Evolutionary conservation across 2,888 invertebrate genomes (phyloP).

Genomic region (Sinodicranocentrus sp.): DNA sequence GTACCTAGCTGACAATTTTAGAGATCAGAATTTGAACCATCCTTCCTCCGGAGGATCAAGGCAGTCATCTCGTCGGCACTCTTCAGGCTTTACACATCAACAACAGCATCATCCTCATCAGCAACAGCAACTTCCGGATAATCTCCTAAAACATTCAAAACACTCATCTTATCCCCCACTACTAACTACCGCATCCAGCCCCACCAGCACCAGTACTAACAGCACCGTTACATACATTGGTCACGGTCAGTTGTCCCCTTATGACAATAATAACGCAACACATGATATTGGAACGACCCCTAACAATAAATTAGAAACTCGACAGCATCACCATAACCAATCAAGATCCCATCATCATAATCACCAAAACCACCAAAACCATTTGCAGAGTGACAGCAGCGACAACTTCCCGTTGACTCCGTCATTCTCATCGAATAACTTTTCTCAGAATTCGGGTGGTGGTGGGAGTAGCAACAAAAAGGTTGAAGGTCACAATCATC

Average conservation of each 20-base stretch:
- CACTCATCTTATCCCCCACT: slow-evolving; percentile 62
- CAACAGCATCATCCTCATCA: slow-evolving; percentile 40
- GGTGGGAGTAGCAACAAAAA: slow-evolving; percentile 58
- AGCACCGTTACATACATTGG: slow-evolving; percentile 40
- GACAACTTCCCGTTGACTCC: slow-evolving; percentile 61
- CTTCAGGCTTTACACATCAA: slow-evolving; percentile 61
- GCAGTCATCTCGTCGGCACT: slow-evolving; percentile 60
- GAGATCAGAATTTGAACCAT: slow-evolving; percentile 69
- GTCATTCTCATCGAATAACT: slow-evolving; percentile 37
- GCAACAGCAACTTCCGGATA: slow-evolving; percentile 61
- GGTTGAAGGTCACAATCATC: slow-evolving; percentile 49
- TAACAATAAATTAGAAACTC: slow-evolving; percentile 50
- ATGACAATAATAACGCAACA: slow-evolving; percentile 62
- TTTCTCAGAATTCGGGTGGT: slow-evolving; percentile 67
- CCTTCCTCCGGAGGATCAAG: slow-evolving; percentile 60
- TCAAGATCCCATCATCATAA: slow-evolving; percentile 52
- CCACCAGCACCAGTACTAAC: slow-evolving; percentile 34
- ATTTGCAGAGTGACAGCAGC: slow-evolving; percentile 58
- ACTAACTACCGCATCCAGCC: slow-evolving; percentile 32
- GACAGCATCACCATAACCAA: slow-evolving; percentile 51
- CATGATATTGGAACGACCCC: slow-evolving; percentile 47
- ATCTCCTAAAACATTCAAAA: slow-evolving; percentile 65
- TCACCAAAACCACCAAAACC: slow-evolving; percentile 39
- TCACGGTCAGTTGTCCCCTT: slow-evolving; percentile 50
- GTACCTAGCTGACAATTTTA: slow-evolving; percentile 67